Base-by-base conservation (phyloP, 1,140 invertebrate genomes). In the Antheraea mylitta region DNA sequence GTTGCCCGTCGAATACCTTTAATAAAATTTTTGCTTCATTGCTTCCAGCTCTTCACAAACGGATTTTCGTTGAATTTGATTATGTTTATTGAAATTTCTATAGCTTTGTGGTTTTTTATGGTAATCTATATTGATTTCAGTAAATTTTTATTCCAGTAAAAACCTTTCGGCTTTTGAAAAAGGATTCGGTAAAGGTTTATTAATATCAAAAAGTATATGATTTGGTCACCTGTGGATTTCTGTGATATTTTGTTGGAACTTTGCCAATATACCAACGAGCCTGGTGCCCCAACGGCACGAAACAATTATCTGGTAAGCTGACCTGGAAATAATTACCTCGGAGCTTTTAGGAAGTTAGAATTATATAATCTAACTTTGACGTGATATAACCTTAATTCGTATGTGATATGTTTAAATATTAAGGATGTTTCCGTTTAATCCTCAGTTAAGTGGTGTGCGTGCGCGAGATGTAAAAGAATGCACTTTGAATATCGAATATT, bases 291-390 rank as follows among this genome's bases (percentile, higher is more conserved):
- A 48, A 13, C 45, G 45, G 62, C 38, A 58, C 58, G 45, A 71
- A 71, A 65, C 66, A 71, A 71, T 71, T 71, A 71, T 58, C 37
- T 65, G 18, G 70, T 71, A 71, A 71, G 10, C 66, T 71, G 70
- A 71, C 70, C 66, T 68, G 66, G 70, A 71, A 71, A 60, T 71
- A 71, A 71, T 64, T 68, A 65, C 18, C 18, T 38, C 10, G 45
- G 36, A 42, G 38, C 7, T 30, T 11, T 61, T 61, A 61, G 18
- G 13, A 53, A 53, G 9, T 53, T 53, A 53, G 38, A 42, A 53
- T 53, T 13, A 53, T 16, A 5, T 53, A 13, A 53, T 53, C 45
- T 53, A 13, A 53, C 13, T 53, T 13, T 53, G 45, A 53, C 16
- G 45, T 53, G 16, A 53, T 11, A 53, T 53, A n/a, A 53, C 45